phyloP scores from a whole-genome alignment of 2,888 invertebrate genomes.

The Chrysotoxum bicinctum region DNA sequence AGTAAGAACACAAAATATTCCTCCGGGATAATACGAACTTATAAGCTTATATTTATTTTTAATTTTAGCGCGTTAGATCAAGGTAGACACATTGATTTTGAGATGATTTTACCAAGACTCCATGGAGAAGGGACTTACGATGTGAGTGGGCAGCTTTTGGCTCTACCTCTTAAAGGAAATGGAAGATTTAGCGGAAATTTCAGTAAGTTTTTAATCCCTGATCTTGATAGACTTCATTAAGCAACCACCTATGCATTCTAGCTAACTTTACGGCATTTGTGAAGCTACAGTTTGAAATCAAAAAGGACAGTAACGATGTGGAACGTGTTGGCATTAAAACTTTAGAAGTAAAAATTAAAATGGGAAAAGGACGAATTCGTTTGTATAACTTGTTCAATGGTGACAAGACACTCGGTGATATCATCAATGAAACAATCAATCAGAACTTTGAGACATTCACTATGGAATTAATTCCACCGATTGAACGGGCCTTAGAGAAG shows the following conservation, averaged over 20 bases:
- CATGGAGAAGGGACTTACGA: conserved; percentile 85
- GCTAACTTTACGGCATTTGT: conserved; percentile 87
- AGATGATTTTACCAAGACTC: conserved; percentile 85
- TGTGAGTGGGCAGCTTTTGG: conserved; percentile 86
- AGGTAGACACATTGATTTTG: conserved; percentile 83
- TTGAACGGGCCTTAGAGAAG: conserved; percentile 85
- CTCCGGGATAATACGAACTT: background rate
- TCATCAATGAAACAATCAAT: conserved; percentile 85
- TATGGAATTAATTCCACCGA: conserved; percentile 87
- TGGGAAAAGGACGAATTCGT: conserved; percentile 86
- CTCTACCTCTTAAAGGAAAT: conserved; percentile 88
- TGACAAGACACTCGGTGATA: conserved; percentile 86
- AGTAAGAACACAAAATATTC: conserved; percentile 71
- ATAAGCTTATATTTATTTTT: background rate
- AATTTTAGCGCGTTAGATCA: conserved; percentile 72
- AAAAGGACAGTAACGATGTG: conserved; percentile 82
- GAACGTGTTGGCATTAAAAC: conserved; percentile 85
- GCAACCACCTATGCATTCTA: conserved; percentile 77
- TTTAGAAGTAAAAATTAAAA: conserved; percentile 86
- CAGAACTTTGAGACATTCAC: conserved; percentile 87
- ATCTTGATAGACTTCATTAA: background rate
- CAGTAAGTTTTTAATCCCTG: conserved; percentile 82
- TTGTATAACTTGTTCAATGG: conserved; percentile 89
- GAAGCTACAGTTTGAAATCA: conserved; percentile 84
- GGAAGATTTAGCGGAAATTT: conserved; percentile 88